Evolutionary conservation across 2,797 vertebrate genomes (phyloP), one percentile per base, ranked within the genome.

Genomic region (Harpagifer antarcticus): DNA sequence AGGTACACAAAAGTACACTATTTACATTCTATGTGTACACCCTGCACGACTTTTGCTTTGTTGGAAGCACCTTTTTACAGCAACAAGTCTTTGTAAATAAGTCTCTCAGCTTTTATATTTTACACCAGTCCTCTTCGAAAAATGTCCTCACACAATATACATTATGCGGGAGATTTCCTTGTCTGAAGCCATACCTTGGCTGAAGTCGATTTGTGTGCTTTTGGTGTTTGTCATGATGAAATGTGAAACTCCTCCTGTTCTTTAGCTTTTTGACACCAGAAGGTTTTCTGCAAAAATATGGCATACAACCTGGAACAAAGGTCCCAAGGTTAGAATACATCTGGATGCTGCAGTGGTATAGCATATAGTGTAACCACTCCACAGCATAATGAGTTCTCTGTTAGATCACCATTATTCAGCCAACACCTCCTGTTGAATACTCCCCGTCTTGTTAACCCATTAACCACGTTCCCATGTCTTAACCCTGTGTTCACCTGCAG

Each of bases 401-500:
- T 9, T 19, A 15, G 33, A 44, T 45, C 61, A 9, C 1, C 3
- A 6, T 42, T 16, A 48, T 17, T 43, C 40, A 9, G 23, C 48
- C 37, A 6, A 9, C 7, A 10, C 10, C 27, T 27, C 27, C 27
- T 4, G 15, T 15, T 37, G 6, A n/a, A 23, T 43, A 47, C 1
- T 61, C 19, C 5, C 11, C 13, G 31, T 42, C 23, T 53, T 55
- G 15, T 55, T 12, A 43, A 3, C 8, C 16, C 23, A 15, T 33
- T 55, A 3, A 64, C 20, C 17, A 20, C 20, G 40, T 45, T n/a
- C 47, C 49, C 6, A 31, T 56, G 33, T 49, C 27, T 60, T 37
- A 7, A 53, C 19, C 17, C 37, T 57, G 19, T 50, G 10, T 83
- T 71, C 14, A 93, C 93, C 88, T 89, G 73, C 54, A 78, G 76